Evolutionary conservation across 2,113 vertebrate species (phyloP).

Genomic region (Campylorhamphus procurvoides): DNA sequence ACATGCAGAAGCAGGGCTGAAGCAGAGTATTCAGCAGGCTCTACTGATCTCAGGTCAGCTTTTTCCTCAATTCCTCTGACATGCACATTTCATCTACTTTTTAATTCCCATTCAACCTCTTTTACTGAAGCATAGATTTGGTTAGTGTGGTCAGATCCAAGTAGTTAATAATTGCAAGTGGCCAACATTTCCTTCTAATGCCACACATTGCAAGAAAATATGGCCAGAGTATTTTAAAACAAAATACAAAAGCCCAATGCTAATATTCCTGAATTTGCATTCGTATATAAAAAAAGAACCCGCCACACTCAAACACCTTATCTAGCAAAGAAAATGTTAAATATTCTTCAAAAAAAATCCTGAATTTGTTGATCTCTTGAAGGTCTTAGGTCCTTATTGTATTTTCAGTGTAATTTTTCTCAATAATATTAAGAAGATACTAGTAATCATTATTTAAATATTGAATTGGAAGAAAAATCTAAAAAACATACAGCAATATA

Average conservation of each 20-base stretch:
- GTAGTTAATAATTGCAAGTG: background rate
- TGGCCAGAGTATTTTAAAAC: background rate
- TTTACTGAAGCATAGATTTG: background rate
- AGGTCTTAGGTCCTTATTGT: background rate
- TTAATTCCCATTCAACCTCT: background rate
- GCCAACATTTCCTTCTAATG: background rate
- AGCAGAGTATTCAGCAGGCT: background rate
- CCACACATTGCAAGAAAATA: background rate
- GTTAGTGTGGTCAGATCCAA: background rate
- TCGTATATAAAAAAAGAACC: background rate
- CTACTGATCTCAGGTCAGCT: background rate
- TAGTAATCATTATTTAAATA: background rate
- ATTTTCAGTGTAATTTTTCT: background rate
- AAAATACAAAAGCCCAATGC: background rate
- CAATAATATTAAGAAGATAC: background rate
- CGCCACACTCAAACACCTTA: background rate
- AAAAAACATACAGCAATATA: background rate
- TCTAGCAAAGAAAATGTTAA: background rate
- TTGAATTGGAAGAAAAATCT: background rate
- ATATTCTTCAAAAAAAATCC: background rate
- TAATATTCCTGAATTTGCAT: background rate
- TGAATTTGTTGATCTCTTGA: background rate
- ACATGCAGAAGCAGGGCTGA: background rate
- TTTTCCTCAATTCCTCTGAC: background rate
- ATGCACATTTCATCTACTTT: background rate